Percentiles rank a stretch among this genome's conserved stretches.
These are phyloP conservation scores for Ophion obscuratus DNA, from an alignment of 2,888 invertebrate genomes.

Conservation along the genomic window DNA sequence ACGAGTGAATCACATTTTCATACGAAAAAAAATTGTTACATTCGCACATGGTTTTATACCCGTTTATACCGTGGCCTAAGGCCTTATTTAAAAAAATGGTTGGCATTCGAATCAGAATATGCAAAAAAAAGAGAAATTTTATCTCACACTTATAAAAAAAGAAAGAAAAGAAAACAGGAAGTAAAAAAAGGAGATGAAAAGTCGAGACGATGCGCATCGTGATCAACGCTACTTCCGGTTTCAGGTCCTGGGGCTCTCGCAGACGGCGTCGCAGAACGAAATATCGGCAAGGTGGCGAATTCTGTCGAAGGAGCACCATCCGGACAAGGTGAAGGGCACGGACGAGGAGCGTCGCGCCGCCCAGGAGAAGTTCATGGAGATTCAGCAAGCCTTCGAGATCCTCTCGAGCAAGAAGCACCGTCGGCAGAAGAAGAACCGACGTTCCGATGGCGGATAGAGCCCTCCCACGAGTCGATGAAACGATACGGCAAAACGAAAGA, in stretches of 20 bases:
- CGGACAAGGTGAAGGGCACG: constrained; percentile 94
- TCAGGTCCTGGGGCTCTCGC: constrained; percentile 90
- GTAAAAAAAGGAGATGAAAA: too few relatives aligned
- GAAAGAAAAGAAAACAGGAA: background rate
- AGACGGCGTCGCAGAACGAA: constrained; percentile 93
- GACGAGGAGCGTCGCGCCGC: constrained; percentile 88
- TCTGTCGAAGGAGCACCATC: constrained; percentile 94
- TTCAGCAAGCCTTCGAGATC: constrained; percentile 96
- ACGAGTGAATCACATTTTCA: too few relatives aligned
- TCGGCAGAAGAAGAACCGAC: constrained; percentile 90
- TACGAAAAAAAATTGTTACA: too few relatives aligned
- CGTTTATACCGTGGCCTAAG: too few relatives aligned
- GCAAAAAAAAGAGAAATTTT: background rate
- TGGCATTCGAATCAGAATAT: too few relatives aligned
- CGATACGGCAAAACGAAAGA: background rate
- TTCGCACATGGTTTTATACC: too few relatives aligned
- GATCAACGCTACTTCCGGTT: constrained; percentile 9
- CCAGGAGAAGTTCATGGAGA: constrained; percentile 95
- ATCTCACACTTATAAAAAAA: too few relatives aligned
- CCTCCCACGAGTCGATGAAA: background rate
- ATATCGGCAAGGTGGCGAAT: constrained; percentile 93
- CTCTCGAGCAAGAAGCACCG: constrained; percentile 93
- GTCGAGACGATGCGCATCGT: background rate
- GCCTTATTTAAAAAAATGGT: too few relatives aligned
- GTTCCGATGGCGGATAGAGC: constrained; percentile 82